phyloP scores from a whole-genome alignment of 1,140 invertebrate genomes.

The Coboldia fuscipes region DNA sequence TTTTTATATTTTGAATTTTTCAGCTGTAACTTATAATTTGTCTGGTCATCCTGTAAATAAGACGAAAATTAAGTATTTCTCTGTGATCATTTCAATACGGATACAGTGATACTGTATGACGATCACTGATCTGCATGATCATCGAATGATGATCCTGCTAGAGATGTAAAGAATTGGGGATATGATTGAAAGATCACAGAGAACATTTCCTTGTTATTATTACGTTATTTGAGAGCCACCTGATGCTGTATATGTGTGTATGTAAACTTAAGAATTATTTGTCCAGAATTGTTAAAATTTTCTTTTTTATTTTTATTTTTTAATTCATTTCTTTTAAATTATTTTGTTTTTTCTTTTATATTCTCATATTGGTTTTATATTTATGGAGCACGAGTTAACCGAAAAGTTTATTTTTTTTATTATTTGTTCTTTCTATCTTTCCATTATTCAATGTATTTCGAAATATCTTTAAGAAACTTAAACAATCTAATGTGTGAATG shows the following conservation, averaged over 20 bases:
- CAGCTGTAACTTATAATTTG: neutral
- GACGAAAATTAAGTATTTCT: neutral
- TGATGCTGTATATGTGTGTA: constrained; percentile 1
- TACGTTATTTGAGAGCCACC: neutral
- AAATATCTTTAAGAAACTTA: too few species aligned
- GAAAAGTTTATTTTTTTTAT: constrained; percentile 2
- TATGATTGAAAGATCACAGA: too few species aligned
- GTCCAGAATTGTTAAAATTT: neutral
- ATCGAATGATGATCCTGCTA: too few species aligned
- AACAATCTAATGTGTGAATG: too few species aligned
- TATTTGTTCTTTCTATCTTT: neutral
- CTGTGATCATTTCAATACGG: too few species aligned
- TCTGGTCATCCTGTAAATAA: neutral
- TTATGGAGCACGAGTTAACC: neutral
- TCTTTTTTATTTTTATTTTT: neutral
- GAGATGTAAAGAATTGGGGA: too few species aligned
- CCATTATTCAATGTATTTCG: too few species aligned
- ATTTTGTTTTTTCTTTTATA: neutral
- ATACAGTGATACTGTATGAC: too few species aligned
- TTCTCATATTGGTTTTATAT: neutral
- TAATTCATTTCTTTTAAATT: neutral
- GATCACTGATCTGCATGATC: too few species aligned
- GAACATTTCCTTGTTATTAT: neutral
- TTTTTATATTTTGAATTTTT: neutral
- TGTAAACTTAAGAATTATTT: neutral